phyloP scores from a whole-genome alignment of 1,140 invertebrate genomes.

The Coelopa frigida region DNA sequence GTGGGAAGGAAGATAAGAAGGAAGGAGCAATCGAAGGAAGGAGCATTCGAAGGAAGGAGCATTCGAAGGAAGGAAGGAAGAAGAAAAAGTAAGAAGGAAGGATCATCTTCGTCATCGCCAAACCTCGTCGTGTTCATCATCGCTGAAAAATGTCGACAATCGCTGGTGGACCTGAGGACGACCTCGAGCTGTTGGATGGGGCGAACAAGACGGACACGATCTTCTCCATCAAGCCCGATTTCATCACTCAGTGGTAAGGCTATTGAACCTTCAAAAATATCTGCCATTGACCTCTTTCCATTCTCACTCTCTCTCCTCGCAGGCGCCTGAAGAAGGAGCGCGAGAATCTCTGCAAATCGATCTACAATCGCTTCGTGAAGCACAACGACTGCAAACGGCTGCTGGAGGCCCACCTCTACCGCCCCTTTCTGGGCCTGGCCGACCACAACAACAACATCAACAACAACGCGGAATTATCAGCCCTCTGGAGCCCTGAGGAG shows the following conservation, averaged over 20 bases:
- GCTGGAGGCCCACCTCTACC: slow-evolving; percentile 43
- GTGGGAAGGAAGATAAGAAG: no score
- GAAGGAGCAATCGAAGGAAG: no score
- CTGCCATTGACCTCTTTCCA: neutral
- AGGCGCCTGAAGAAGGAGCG: slow-evolving; percentile 60
- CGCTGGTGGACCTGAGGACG: slow-evolving; percentile 25
- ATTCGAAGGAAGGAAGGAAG: neutral
- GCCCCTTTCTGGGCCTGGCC: slow-evolving; percentile 22
- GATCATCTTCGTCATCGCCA: no score
- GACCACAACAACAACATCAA: no score
- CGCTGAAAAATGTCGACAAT: neutral
- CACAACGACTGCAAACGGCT: slow-evolving; percentile 54
- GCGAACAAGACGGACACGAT: slow-evolving; percentile 55
- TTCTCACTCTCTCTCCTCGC: slow-evolving; percentile 27
- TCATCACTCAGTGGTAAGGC: slow-evolving; percentile 61
- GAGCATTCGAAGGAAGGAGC: no score
- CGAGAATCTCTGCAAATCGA: slow-evolving; percentile 58
- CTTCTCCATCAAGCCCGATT: slow-evolving; percentile 58
- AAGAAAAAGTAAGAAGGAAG: neutral
- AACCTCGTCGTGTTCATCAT: no score
- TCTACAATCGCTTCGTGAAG: slow-evolving; percentile 55
- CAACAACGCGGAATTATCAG: slow-evolving; percentile 33
- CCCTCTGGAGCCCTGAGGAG: slow-evolving; percentile 22
- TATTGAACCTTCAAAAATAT: neutral
- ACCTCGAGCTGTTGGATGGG: slow-evolving; percentile 18